A percentile compares a stretch with the other conserved stretches of the same genome.
Conservation (phyloP, 1,140 invertebrate genomes). For the Drosophila melanica region DNA sequence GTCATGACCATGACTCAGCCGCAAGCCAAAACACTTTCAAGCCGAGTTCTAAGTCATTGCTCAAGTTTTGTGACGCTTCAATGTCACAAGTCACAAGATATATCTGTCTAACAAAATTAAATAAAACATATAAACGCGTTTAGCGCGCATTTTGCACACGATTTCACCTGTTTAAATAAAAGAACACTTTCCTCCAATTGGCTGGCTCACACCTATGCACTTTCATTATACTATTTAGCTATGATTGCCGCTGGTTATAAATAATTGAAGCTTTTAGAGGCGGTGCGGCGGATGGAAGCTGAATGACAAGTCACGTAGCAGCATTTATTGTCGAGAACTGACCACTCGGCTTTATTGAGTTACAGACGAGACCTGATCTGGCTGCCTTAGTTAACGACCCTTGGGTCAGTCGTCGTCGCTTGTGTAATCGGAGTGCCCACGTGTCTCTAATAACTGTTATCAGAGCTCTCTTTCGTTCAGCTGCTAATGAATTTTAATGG, state of each 20-base stretch:
- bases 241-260: slow-evolving; percentile 31
- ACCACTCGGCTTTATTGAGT: slow-evolving; percentile 26
- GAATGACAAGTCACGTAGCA: slow-evolving; percentile 46
- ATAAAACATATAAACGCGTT: background rate
- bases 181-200: slow-evolving; percentile 12
- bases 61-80: slow-evolving; percentile 52
- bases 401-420: slow-evolving; percentile 10
- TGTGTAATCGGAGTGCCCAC: slow-evolving; percentile 11
- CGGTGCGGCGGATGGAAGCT: background rate
- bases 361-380: slow-evolving; percentile 13
- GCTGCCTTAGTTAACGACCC: slow-evolving; percentile 6
- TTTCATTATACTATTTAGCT: background rate
- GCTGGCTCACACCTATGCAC: slow-evolving; percentile 2
- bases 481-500: background rate
- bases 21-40: slow-evolving; percentile 8
- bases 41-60: slow-evolving; percentile 51
- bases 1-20: slow-evolving; percentile 48
- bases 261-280: slow-evolving; percentile 44
- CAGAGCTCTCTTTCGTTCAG: background rate
- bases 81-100: slow-evolving; percentile 11
- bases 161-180: slow-evolving; percentile 7
- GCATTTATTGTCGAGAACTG: slow-evolving; percentile 36
- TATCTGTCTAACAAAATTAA: background rate
- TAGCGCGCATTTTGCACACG: background rate
- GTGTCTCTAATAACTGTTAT: slow-evolving; percentile 21